A percentile compares a stretch with the other conserved stretches of the same genome.
Evolutionary conservation across 2,797 vertebrate species (phyloP).

Genomic region (Neoniphon sammara): DNA sequence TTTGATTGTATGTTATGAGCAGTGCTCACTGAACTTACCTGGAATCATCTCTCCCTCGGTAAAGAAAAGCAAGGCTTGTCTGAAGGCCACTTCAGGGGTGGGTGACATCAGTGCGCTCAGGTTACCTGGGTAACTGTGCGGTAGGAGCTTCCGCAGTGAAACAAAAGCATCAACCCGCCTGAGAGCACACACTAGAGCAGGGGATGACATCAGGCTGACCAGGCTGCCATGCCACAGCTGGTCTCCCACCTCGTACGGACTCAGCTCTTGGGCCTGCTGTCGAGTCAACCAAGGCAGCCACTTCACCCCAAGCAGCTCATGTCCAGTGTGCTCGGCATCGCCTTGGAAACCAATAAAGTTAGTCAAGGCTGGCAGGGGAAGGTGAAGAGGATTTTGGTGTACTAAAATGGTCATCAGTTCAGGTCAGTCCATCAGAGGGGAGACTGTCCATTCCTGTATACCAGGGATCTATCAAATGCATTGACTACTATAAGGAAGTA

Average conservation of each 20-base stretch:
- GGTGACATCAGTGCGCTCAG: slow-evolving; percentile 75
- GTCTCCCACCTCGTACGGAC: slow-evolving; percentile 82
- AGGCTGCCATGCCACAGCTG: slow-evolving; percentile 67
- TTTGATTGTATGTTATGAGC: not conserved
- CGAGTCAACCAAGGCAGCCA: slow-evolving; percentile 76
- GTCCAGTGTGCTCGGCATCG: slow-evolving; percentile 48
- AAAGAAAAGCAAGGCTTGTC: slow-evolving; percentile 81
- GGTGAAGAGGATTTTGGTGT: not conserved
- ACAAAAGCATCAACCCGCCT: slow-evolving; percentile 62
- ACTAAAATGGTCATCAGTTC: not conserved
- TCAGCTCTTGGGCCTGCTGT: slow-evolving; percentile 79
- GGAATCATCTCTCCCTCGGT: slow-evolving; percentile 74
- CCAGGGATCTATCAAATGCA: too few species aligned
- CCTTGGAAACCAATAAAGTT: slow-evolving; percentile 36
- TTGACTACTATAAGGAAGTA: too few species aligned
- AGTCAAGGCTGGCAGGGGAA: not conserved
- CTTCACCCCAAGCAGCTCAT: slow-evolving; percentile 81
- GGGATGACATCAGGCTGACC: slow-evolving; percentile 63
- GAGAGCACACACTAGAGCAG: slow-evolving; percentile 75
- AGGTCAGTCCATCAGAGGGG: too few species aligned
- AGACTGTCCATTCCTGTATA: too few species aligned
- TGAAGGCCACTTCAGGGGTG: slow-evolving; percentile 80
- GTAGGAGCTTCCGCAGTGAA: slow-evolving; percentile 61
- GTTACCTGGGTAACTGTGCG: slow-evolving; percentile 15
- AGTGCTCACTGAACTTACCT: slow-evolving; percentile 56